phyloP scores from a whole-genome alignment of 2,113 vertebrate species.

The Panthera tigris region DNA sequence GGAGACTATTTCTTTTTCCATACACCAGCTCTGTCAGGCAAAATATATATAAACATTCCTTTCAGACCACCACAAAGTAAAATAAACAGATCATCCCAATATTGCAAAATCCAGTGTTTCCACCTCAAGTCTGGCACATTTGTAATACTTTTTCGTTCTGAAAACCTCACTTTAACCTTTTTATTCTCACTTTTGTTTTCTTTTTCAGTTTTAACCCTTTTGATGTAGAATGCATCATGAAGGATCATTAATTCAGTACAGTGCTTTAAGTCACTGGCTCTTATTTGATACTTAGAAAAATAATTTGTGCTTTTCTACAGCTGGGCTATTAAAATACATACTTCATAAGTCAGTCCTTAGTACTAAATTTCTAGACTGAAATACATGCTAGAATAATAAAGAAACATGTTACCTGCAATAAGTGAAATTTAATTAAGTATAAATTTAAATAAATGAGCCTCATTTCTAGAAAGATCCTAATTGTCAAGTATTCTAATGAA shows the following conservation, averaged over 20 bases:
- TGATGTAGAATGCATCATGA: background rate
- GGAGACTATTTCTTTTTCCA: background rate
- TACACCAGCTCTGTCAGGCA: background rate
- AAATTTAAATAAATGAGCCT: constrained; percentile 17
- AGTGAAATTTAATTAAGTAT: background rate
- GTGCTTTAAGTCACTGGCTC: background rate
- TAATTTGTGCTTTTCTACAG: constrained; percentile 18
- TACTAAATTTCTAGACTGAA: constrained; percentile 66
- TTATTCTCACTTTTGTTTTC: background rate
- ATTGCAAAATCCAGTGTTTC: background rate
- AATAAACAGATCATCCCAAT: constrained; percentile 19
- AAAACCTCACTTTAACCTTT: background rate
- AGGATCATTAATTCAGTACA: background rate
- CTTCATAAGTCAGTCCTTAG: constrained; percentile 67
- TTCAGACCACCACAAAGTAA: constrained; percentile 31
- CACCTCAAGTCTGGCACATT: background rate
- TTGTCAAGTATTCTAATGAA: constrained; percentile 33
- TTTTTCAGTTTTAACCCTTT: constrained; percentile 26
- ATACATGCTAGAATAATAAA: constrained; percentile 72
- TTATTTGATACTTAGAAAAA: constrained; percentile 40
- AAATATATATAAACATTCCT: background rate
- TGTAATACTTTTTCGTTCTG: constrained; percentile 25
- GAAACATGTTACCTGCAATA: constrained; percentile 61
- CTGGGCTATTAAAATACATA: constrained; percentile 50
- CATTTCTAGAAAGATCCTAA: background rate